Base-by-base conservation (phyloP, 2,888 invertebrate species). In the Catocala sponsa region DNA sequence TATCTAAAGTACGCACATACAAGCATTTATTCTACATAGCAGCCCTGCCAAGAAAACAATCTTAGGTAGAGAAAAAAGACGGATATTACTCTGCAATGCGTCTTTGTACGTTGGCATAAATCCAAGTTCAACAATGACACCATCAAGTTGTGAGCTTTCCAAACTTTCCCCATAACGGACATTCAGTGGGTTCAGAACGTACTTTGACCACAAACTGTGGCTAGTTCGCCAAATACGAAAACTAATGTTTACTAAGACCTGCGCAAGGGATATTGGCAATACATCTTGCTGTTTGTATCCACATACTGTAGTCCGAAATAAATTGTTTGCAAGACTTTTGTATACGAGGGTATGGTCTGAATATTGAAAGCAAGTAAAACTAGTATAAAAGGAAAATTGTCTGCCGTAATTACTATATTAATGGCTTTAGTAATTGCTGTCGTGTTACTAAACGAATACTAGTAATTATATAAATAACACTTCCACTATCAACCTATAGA, bases 41-140 rank as follows among this genome's bases (percentile, higher is more conserved):
- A 41, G 43, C 64, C 41, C 33, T 54, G 63, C 55, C 61, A 53
- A 48, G 55, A 51, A 53, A 56, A 64, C 41, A 50, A 55, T 49
- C 53, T 64, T 52, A 48, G 12, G 12, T 57, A 68, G 43, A 53
- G 33, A 54, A 78, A 76, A 73, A 76, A 59, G 52, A 64, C 65
- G 72, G 72, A 76, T 78, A 77, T 74, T 72, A 73, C 78, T 83
- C 84, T 69, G 89, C 90, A 90, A 79, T 89, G 89, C 89, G 88
- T 87, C 88, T 82, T 86, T 81, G 74, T 75, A 78, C 76, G 78
- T 85, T 92, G 92, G 92, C 91, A 76, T 79, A 76, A 83, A 81
- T 88, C 92, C 91, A 91, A 90, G 72, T 72, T 79, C 76, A 80
- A 77, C 79, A 78, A 82, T 87, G 90, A 89, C 88, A 86, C 81